Conservation (phyloP, 2,797 vertebrate genomes). For the Allobates femoralis region DNA sequence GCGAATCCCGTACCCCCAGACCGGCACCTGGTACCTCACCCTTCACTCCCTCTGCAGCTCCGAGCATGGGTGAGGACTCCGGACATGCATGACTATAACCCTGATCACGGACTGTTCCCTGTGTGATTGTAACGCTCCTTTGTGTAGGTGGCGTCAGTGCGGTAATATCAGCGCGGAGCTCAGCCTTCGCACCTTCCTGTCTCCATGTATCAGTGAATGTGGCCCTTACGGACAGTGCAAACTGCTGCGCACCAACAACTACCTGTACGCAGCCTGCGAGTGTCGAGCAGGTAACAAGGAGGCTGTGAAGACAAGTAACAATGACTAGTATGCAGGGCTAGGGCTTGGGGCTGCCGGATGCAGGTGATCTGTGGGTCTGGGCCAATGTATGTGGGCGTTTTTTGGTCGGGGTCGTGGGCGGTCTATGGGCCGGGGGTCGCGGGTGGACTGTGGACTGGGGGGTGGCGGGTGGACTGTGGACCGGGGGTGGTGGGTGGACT, state of each 20-base stretch:
- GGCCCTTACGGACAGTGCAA: conserved; percentile 98
- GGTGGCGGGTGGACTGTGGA: too few species aligned
- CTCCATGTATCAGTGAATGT: conserved; percentile 96
- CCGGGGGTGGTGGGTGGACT: too few species aligned
- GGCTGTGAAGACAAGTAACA: not conserved
- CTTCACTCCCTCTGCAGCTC: conserved; percentile 87
- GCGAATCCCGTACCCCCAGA: conserved; percentile 94
- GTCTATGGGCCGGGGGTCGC: too few species aligned
- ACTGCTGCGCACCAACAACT: conserved; percentile 96
- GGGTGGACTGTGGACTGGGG: too few species aligned
- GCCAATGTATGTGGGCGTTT: too few species aligned
- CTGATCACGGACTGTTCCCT: not conserved
- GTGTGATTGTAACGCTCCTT: not conserved
- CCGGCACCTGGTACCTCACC: conserved; percentile 95
- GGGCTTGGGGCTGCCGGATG: not conserved
- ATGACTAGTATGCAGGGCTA: not conserved
- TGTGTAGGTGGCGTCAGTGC: conserved; percentile 84
- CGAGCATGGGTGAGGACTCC: conserved; percentile 82
- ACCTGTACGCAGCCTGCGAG: conserved; percentile 95
- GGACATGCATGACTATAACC: not conserved
- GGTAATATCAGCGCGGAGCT: conserved; percentile 89
- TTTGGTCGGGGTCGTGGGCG: too few species aligned
- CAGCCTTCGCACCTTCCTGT: conserved; percentile 92
- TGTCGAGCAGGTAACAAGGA: conserved; percentile 92
- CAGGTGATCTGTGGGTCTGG: not conserved